Evolutionary conservation across 2,888 invertebrate species (phyloP).

Genomic region (Eretmocerus hayati): DNA sequence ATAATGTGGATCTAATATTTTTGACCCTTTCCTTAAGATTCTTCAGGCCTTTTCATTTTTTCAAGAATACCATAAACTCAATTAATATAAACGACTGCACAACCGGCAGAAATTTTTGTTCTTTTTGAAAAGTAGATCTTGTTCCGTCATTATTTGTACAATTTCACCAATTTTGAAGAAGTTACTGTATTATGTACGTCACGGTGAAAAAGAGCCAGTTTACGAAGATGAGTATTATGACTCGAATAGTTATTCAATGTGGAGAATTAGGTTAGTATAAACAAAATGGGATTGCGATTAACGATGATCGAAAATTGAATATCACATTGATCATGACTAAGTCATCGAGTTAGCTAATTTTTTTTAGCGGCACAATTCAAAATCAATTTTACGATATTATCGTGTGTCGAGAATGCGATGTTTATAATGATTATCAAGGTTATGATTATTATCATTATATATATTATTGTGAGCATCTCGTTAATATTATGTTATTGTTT

Average conservation of each 20-base stretch:
- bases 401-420: slow-evolving; percentile 37
- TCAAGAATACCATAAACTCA: too few species aligned
- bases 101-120: too few species aligned
- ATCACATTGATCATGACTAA: slow-evolving; percentile 34
- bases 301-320: slow-evolving; percentile 5
- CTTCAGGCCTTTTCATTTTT: too few species aligned
- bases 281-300: too few species aligned
- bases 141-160: too few species aligned
- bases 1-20: too few species aligned
- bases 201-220: slow-evolving; percentile 14
- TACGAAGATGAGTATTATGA: slow-evolving; percentile 1
- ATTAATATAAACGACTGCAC: too few species aligned
- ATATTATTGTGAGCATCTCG: slow-evolving; percentile 47
- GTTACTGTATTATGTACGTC: too few species aligned
- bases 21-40: too few species aligned
- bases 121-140: too few species aligned
- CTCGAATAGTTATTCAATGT: slow-evolving; percentile 16
- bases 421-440: slow-evolving; percentile 42
- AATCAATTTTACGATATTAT: slow-evolving; percentile 44
- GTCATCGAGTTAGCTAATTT: slow-evolving; percentile 35
- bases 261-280: slow-evolving; percentile 18
- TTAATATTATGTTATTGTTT: slow-evolving; percentile 48
- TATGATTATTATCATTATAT: slow-evolving; percentile 44
- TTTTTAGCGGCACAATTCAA: slow-evolving; percentile 37
- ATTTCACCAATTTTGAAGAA: too few species aligned